A percentile compares a stretch with the other conserved stretches of the same genome.
phyloP scores from a whole-genome alignment of 2,888 invertebrate genomes.

The Philonicus albiceps region DNA sequence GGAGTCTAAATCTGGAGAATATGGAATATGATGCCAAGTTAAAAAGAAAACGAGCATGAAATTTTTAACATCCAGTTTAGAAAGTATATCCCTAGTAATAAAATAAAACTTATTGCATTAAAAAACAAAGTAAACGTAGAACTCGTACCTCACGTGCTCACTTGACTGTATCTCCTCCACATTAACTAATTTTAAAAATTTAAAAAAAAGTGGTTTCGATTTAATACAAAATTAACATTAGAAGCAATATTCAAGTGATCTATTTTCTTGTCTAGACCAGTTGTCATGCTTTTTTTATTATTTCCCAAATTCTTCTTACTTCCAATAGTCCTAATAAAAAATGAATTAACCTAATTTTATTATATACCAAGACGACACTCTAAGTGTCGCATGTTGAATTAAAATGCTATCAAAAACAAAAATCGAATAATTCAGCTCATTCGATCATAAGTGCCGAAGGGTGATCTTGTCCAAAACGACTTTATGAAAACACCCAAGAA shows the following conservation, averaged over 20 bases:
- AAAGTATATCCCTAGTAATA: no score
- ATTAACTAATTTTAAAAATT: no score
- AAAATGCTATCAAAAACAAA: not conserved
- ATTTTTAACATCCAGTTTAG: no score
- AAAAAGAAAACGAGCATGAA: no score
- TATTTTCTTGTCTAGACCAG: not conserved
- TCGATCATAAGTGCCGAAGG: not conserved
- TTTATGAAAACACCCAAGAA: not conserved
- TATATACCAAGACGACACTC: not conserved
- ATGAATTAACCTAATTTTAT: not conserved
- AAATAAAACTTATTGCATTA: no score
- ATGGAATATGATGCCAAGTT: no score
- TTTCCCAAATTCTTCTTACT: not conserved
- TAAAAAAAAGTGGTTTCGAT: no score
- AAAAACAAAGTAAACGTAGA: no score
- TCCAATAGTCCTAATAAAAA: not conserved
- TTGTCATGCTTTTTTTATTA: not conserved
- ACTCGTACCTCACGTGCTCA: no score
- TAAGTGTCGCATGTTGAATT: not conserved
- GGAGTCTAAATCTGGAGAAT: no score
- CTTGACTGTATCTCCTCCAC: no score
- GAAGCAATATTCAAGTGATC: not conserved
- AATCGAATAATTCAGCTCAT: not conserved
- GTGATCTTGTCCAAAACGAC: not conserved
- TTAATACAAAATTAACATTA: no score